Evolutionary conservation across 2,888 invertebrate genomes (phyloP).

Genomic region (Pediacus dermestoides): DNA sequence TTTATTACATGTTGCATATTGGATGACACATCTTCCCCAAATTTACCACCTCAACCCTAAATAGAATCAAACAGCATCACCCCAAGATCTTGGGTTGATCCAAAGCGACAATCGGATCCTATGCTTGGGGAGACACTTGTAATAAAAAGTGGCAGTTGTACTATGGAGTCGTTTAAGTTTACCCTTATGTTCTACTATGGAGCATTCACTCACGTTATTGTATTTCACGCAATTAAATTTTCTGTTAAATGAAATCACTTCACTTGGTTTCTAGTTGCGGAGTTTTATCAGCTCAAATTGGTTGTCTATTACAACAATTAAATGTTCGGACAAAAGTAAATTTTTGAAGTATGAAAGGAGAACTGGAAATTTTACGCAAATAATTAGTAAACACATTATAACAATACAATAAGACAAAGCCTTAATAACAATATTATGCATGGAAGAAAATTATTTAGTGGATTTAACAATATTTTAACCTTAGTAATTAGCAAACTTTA

Average conservation of each 20-base stretch:
- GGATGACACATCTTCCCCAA: constrained; percentile 41
- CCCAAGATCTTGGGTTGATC: constrained; percentile 38
- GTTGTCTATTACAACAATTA: no score
- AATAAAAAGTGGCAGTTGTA: constrained; percentile 47
- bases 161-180: constrained; percentile 38
- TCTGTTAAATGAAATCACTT: constrained; percentile 37
- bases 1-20: constrained; percentile 36
- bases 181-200: constrained; percentile 37
- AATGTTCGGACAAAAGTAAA: no score
- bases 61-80: constrained; percentile 43
- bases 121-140: constrained; percentile 44
- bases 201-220: constrained; percentile 38
- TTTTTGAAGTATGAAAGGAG: no score
- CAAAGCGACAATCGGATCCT: constrained; percentile 39
- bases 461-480: no score
- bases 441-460: no score
- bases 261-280: constrained; percentile 32
- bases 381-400: no score
- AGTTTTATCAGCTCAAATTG: constrained; percentile 20
- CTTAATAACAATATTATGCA: no score
- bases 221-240: constrained; percentile 45
- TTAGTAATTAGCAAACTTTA: no score
- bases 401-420: no score
- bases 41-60: constrained; percentile 45
- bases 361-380: no score